Evolutionary conservation across 2,797 vertebrate species (phyloP).

Genomic region (Gallinago solitaria): DNA sequence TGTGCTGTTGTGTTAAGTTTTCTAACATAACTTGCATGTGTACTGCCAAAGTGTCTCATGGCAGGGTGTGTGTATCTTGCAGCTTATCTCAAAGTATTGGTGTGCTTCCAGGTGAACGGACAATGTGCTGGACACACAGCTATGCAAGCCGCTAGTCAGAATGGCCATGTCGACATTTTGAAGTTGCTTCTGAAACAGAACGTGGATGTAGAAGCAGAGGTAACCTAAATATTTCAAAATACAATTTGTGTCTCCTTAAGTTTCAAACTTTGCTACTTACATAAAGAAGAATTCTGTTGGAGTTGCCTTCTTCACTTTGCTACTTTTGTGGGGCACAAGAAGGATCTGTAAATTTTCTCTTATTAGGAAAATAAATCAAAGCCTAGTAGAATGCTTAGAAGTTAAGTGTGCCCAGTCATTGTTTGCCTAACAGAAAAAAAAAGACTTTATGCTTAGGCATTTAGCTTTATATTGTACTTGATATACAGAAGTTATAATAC

Average conservation of each 20-base stretch:
- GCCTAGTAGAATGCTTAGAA: not conserved
- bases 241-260: not conserved
- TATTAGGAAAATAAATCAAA: not conserved
- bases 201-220: constrained; percentile 98
- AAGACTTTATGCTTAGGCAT: not conserved
- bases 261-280: not conserved
- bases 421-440: not conserved
- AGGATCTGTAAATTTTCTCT: not conserved
- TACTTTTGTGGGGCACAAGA: not conserved
- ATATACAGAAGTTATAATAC: not conserved
- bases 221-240: constrained; percentile 67
- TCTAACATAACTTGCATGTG: not conserved
- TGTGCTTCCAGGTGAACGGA: constrained; percentile 88
- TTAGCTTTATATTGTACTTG: not conserved
- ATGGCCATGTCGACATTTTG: constrained; percentile 96
- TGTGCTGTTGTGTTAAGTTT: not conserved
- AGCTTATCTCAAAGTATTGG: not conserved
- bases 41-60: not conserved
- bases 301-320: not conserved
- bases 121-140: constrained; percentile 99
- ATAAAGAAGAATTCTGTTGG: not conserved
- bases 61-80: not conserved
- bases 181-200: constrained; percentile 97
- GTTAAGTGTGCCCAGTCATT: not conserved
- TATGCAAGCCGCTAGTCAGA: constrained; percentile 99